phyloP scores from a whole-genome alignment of 1,140 invertebrate species.

The Brachionus plicatilis region DNA sequence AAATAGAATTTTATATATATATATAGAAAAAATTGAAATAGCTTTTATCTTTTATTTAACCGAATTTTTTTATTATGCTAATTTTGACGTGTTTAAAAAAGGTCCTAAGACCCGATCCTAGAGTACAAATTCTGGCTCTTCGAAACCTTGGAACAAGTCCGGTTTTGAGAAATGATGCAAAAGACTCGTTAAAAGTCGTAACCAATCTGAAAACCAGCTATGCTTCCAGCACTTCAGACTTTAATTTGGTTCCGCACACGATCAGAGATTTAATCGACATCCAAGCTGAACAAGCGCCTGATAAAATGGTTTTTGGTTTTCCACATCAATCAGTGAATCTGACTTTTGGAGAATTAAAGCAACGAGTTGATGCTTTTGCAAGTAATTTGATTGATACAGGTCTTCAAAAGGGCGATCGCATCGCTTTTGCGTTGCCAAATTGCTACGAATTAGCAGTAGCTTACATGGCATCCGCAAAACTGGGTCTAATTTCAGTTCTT shows the following conservation, averaged over 20 bases:
- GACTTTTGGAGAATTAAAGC: constrained; percentile 2
- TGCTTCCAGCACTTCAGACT: not conserved
- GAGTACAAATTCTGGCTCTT: not conserved
- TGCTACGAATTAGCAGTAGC: not conserved
- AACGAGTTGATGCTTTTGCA: constrained; percentile 13
- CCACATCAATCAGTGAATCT: constrained; percentile 6
- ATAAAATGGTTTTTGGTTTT: not conserved
- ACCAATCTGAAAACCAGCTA: not conserved
- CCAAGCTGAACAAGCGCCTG: not conserved
- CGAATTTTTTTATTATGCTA: not conserved
- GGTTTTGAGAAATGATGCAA: not conserved
- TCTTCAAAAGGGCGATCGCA: constrained; percentile 20
- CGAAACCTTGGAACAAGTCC: not conserved
- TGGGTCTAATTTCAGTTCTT: constrained; percentile 26
- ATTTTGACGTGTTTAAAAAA: not conserved
- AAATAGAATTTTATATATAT: no score
- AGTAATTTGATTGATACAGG: not conserved
- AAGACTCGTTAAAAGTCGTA: not conserved
- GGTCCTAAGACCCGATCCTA: not conserved
- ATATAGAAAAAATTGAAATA: not conserved
- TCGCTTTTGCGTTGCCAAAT: constrained; percentile 31
- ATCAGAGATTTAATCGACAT: constrained; percentile 1
- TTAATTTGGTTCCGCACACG: not conserved
- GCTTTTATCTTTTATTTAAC: not conserved
- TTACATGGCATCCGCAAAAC: not conserved